These are phyloP conservation scores for Phylloscopus whistleri DNA, from an alignment of 2,113 vertebrate genomes.

Conservation along the genomic window DNA sequence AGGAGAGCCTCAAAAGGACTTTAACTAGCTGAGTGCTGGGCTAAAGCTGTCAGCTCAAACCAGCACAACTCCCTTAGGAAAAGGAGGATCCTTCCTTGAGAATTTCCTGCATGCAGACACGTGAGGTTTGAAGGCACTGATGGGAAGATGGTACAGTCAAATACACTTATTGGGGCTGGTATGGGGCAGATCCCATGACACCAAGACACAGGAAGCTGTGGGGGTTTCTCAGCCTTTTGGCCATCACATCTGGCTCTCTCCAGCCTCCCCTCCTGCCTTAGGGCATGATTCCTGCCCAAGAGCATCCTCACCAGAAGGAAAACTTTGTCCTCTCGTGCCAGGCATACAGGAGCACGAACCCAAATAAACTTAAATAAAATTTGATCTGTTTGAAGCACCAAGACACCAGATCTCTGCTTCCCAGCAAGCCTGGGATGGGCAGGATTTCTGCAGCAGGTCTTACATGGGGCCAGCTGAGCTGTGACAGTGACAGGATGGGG, in stretches of 20 bases:
- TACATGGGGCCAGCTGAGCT: not conserved
- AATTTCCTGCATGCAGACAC: not conserved
- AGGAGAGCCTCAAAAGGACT: not conserved
- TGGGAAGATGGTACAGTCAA: not conserved
- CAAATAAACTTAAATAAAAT: not conserved
- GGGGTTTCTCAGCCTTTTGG: not conserved
- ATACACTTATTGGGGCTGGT: not conserved
- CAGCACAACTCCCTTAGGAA: not conserved
- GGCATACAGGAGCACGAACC: not conserved
- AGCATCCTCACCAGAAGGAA: not conserved
- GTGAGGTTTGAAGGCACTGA: fast-evolving
- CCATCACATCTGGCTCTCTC: not conserved
- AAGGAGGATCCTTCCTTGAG: not conserved
- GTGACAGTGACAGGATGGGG: not conserved
- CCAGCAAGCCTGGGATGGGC: too few species aligned
- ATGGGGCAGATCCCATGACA: not conserved
- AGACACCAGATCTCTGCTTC: not conserved
- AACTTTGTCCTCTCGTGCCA: not conserved
- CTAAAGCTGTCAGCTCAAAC: not conserved
- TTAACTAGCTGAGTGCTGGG: not conserved
- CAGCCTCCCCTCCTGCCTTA: not conserved
- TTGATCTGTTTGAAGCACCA: not conserved
- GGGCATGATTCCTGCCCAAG: not conserved
- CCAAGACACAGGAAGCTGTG: not conserved
- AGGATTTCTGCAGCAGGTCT: not conserved